A percentile compares a stretch with the other conserved stretches of the same genome.
phyloP scores from a whole-genome alignment of 2,797 vertebrate species.

The Coregonus suidteri region DNA sequence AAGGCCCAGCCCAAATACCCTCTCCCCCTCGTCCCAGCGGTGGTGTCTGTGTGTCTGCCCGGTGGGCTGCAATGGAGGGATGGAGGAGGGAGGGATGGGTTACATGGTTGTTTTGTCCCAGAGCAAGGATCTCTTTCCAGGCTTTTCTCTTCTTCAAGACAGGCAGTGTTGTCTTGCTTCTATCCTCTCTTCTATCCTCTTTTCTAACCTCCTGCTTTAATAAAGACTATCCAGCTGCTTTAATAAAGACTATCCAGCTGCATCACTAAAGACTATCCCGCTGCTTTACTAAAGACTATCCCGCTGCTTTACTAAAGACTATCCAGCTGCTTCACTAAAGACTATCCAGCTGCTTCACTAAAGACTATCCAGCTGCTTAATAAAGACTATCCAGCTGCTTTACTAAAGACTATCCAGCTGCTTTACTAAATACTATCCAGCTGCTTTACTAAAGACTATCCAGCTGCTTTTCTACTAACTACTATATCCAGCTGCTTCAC shows the following conservation, averaged over 20 bases:
- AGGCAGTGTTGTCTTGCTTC: conserved; percentile 31
- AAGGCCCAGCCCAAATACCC: conserved; percentile 65
- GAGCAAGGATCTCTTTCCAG: conserved; percentile 57
- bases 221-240: conserved; percentile 48
- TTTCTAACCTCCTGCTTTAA: conserved; percentile 45
- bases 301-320: too few species aligned
- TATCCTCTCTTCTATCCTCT: conserved; percentile 17
- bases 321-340: too few species aligned
- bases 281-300: neutral
- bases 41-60: conserved; percentile 49
- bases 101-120: conserved; percentile 63
- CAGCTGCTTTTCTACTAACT: too few species aligned
- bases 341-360: too few species aligned
- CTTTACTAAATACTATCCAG: too few species aligned
- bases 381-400: too few species aligned
- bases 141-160: conserved; percentile 60
- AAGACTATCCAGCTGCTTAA: too few species aligned
- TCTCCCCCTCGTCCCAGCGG: conserved; percentile 49
- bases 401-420: too few species aligned
- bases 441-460: too few species aligned
- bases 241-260: neutral
- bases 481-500: too few species aligned
- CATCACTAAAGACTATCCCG: too few species aligned
- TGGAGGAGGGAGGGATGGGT: conserved; percentile 61
- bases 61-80: conserved; percentile 34